Evolutionary conservation across 1,140 invertebrate species (phyloP).

Genomic region (Gonatopus flavifemur): DNA sequence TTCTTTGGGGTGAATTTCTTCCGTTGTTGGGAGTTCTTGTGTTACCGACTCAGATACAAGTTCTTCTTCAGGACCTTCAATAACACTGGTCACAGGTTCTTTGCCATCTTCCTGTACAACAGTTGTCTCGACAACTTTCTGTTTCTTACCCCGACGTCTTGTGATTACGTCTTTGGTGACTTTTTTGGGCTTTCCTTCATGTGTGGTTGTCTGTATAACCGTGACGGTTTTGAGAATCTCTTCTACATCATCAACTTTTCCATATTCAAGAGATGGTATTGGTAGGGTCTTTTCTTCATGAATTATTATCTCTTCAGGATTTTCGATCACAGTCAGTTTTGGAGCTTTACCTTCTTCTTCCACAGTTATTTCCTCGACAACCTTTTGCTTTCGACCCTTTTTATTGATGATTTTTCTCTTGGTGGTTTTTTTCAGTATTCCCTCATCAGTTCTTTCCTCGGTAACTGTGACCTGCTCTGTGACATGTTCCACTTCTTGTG

Average conservation of each 20-base stretch:
- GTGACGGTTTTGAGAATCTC: conserved; percentile 29
- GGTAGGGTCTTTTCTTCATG: neutral
- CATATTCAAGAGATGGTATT: neutral
- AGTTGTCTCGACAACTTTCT: conserved; percentile 42
- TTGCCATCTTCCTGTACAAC: conserved; percentile 43
- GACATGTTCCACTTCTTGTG: neutral
- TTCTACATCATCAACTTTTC: conserved; percentile 8
- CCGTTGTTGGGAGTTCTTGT: conserved; percentile 28
- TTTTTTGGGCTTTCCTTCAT: conserved; percentile 47
- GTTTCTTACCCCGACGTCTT: conserved; percentile 39
- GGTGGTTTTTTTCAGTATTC: conserved; percentile 23
- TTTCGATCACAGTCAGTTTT: conserved; percentile 23
- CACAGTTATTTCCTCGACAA: conserved; percentile 38
- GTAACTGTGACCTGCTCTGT: conserved; percentile 22
- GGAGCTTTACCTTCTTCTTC: conserved; percentile 24
- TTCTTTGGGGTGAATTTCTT: conserved; percentile 15
- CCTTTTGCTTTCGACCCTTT: conserved; percentile 24
- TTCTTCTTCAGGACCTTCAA: conserved; percentile 31
- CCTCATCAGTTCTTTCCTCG: conserved; percentile 17
- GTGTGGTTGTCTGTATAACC: too few species aligned
- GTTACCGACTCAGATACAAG: conserved; percentile 8
- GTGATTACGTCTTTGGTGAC: conserved; percentile 47
- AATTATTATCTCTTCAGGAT: conserved; percentile 13
- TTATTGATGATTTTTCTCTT: conserved; percentile 34
- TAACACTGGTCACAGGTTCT: conserved; percentile 28